Evolutionary conservation across 2,113 vertebrate species (phyloP).

Genomic region (Dromaius novaehollandiae): DNA sequence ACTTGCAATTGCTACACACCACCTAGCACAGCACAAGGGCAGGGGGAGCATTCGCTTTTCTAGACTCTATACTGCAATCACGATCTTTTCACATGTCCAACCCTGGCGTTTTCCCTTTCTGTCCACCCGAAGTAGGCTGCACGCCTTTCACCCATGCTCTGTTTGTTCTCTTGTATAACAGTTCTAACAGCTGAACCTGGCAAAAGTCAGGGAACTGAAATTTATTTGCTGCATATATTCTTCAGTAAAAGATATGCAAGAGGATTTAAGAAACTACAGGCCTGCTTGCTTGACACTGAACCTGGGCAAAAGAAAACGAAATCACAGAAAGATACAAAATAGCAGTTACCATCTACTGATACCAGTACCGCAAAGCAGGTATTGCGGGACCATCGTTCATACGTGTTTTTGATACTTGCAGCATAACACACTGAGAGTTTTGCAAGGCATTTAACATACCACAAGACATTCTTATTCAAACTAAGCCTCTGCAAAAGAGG

Average conservation of each 20-base stretch:
- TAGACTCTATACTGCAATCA: not conserved
- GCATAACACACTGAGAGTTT: not conserved
- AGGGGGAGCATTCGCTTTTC: not conserved
- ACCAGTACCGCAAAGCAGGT: not conserved
- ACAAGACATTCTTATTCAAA: not conserved
- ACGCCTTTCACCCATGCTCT: not conserved
- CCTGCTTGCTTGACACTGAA: not conserved
- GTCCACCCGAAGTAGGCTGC: not conserved
- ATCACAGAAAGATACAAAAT: not conserved
- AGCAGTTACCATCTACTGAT: not conserved
- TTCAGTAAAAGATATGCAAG: not conserved
- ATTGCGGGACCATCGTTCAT: not conserved
- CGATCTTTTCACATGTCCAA: not conserved
- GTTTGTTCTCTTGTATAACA: not conserved
- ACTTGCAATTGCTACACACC: not conserved
- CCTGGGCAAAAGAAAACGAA: fast-evolving
- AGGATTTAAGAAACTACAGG: not conserved
- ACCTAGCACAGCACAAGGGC: not conserved
- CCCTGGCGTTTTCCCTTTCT: not conserved
- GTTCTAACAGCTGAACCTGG: not conserved
- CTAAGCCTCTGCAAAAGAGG: not conserved
- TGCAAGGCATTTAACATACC: not conserved
- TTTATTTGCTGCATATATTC: not conserved
- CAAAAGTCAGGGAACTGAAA: not conserved
- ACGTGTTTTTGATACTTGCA: not conserved